Evolutionary conservation across 2,113 vertebrate species (phyloP), one percentile per base, ranked within the genome.

Genomic region (Dascyllus trimaculatus): DNA sequence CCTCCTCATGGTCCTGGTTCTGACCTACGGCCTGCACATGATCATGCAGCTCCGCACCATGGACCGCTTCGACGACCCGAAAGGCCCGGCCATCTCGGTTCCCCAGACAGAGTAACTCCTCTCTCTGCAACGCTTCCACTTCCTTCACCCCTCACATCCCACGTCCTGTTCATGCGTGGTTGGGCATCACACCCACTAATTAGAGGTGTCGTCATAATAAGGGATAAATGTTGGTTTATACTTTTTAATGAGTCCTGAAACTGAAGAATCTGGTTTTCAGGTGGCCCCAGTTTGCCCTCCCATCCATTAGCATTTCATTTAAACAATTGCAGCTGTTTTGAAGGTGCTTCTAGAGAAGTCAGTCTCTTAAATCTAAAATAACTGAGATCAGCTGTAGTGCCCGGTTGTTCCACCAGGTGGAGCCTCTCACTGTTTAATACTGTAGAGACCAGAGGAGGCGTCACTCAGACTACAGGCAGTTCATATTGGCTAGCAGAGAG

Each of bases 21-120:
- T 99, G 74, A 97, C 97, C 70, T 98, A 96, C 1, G 94, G 96
- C 63, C 94, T 99, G 51, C 96, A 99, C 84, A 97, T 98, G 96
- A 94, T 99, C 90, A 91, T 97, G 91, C 96, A 98, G 91, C 93
- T 99, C 60, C 96, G 92, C 67, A 96, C 95, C 1, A 97, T 98
- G 67, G 98, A 98, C 86, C 94, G 94, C 46, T 96, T 97, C 43
- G 97, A 97, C 0, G 96, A 97, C 67, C 94, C 95, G 73, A 95
- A 95, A 60, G 93, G 93, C 19, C 94, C 92, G 0, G 92, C 93
- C 21, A 95, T 95, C 80, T 94, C 94, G 2, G 94, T 95, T 54
- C 94, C 94, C 0, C 94, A 91, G 52, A 93, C 91, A 0, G 94
- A 95, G 83, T 91, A 4, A 77, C 40, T 7, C 46, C 35, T n/a